Conservation (phyloP, 2,797 vertebrate genomes). For the Muraenolepis orangiensis region DNA sequence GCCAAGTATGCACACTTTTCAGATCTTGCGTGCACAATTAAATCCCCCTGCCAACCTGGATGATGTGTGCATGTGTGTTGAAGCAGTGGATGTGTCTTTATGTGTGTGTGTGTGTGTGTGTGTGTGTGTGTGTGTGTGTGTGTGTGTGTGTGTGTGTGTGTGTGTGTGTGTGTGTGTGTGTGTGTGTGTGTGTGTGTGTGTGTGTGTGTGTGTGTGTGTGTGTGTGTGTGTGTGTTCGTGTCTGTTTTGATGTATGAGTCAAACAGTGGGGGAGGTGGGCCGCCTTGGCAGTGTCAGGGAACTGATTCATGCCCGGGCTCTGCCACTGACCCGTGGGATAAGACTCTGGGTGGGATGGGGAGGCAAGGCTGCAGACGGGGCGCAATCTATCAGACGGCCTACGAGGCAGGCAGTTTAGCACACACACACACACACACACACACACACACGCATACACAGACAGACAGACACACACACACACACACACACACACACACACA, state of each 20-base stretch:
- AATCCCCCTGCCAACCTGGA: conserved; percentile 8
- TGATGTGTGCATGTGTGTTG: conserved; percentile 23
- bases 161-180: conserved; percentile 28
- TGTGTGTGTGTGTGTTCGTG: conserved; percentile 28
- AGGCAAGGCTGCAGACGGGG: conserved; percentile 33
- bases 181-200: neutral
- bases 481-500: neutral
- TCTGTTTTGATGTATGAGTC: conserved; percentile 30
- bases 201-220: conserved; percentile 32
- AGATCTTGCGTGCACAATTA: neutral
- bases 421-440: conserved; percentile 23
- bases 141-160: conserved; percentile 29
- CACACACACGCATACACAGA: conserved; percentile 1
- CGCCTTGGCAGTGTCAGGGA: conserved; percentile 46
- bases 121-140: conserved; percentile 31
- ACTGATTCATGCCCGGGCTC: conserved; percentile 60
- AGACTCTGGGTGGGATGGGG: conserved; percentile 32
- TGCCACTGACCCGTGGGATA: conserved; percentile 61
- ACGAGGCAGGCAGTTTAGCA: conserved; percentile 32
- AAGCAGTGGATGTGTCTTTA: no score
- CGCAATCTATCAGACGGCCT: conserved; percentile 54
- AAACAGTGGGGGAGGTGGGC: conserved; percentile 48
- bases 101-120: conserved; percentile 5
- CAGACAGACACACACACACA: neutral
- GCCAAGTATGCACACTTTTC: conserved; percentile 3